Conservation (phyloP, 35 echinoderm and acorn worm genomes). For the Ophioderma brevispina region DNA sequence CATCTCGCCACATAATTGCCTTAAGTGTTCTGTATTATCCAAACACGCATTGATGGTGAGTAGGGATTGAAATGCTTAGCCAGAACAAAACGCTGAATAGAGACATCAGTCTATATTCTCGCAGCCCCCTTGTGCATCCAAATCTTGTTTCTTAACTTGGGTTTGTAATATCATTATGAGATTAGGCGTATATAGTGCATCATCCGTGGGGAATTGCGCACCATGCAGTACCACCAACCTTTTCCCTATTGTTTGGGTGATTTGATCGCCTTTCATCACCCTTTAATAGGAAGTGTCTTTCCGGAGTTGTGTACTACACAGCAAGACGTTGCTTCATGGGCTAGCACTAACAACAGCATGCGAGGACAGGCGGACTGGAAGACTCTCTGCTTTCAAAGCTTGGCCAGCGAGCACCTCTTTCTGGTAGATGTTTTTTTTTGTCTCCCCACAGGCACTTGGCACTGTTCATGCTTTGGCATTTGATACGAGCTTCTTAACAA, state of each 20-base stretch:
- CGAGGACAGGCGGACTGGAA: not conserved
- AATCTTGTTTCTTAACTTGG: not conserved
- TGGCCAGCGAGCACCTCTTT: not conserved
- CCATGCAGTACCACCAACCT: not conserved
- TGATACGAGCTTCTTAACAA: no score
- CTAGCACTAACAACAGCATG: not conserved
- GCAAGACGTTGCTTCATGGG: not conserved
- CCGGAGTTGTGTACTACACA: not conserved
- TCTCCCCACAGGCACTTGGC: no score
- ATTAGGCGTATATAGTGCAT: not conserved
- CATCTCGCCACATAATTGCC: not conserved
- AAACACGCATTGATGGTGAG: not conserved
- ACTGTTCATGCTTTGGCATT: no score
- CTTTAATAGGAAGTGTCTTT: constrained; percentile 1
- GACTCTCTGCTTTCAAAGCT: not conserved
- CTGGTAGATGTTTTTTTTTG: not conserved
- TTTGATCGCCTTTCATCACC: constrained; percentile 5
- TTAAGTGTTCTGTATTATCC: not conserved
- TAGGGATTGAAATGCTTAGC: constrained; percentile 1
- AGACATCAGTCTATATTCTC: constrained; percentile 5
- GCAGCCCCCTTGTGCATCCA: not conserved
- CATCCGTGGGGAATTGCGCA: not conserved
- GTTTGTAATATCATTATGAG: constrained; percentile 6
- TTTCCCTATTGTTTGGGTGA: constrained; percentile 5
- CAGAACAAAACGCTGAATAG: constrained; percentile 4